Evolutionary conservation across 2,113 vertebrate species (phyloP), one percentile per base, ranked within the genome.

Genomic region (Mungos mungo): DNA sequence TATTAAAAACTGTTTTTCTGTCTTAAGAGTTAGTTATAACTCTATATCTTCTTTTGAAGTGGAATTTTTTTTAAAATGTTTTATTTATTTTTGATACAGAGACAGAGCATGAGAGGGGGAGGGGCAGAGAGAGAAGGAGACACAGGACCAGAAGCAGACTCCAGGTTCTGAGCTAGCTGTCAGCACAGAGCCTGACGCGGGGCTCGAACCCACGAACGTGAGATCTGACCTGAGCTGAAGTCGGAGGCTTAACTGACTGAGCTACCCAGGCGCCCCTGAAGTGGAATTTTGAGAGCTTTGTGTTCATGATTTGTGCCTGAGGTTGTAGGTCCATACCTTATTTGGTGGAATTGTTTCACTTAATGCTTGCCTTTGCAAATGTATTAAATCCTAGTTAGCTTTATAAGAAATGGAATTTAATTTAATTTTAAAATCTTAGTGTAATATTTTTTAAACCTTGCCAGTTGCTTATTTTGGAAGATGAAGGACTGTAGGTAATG

Each of bases 1-100:
- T 94, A 72, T 33, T 87, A 16, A 85, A 90, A 96, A 81, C 31
- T 88, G 41, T 19, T 57, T 96, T 82, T 93, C 38, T 86, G 19
- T 81, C 71, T 90, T 47, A 65, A 85, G 19, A 96, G 15, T 63
- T 91, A 81, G 7, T 71, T 86, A 54, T 50, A 47, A 69, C 15
- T 76, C 72, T 88, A 14, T 94, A 41, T 50, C 16, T 94, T 91
- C 45, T 2, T 80, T 89, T 65, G 41, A 92, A 96, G 65, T 88
- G 31, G 11, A 92, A 76, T 41, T 86, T 80, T 86, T 41, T 41
- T 5, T 5, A 41, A 5, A 41, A 41, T 41, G 41, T 41, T 41
- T 41, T 41, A 41, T 41, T 41, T 41, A 41, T 41, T 41, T 41
- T 41, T 41, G 41, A 41, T 41, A 41, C 41, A 41, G 4, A 41